These are phyloP conservation scores for Autographa pulchrina DNA, from an alignment of 2,888 invertebrate species.

Conservation along the genomic window DNA sequence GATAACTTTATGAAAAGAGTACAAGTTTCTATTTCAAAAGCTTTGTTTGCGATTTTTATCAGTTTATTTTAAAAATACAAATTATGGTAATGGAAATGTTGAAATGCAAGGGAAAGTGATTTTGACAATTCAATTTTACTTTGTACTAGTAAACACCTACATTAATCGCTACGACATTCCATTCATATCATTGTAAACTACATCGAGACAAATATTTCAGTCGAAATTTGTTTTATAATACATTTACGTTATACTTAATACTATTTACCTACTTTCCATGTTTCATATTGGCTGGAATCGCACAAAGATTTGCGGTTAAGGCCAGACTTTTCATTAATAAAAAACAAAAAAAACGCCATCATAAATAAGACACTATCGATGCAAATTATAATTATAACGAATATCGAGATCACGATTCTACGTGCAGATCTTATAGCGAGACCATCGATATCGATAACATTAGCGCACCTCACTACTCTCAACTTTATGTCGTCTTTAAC, in stretches of 20 bases:
- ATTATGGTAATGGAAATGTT: slow-evolving; percentile 48
- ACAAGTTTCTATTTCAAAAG: slow-evolving; percentile 45
- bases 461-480: slow-evolving; percentile 65
- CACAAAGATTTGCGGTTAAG: slow-evolving; percentile 81
- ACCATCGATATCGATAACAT: slow-evolving; percentile 67
- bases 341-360: slow-evolving; percentile 60
- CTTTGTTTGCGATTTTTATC: slow-evolving; percentile 33
- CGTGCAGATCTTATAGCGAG: slow-evolving; percentile 72
- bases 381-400: slow-evolving; percentile 70
- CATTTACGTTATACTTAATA: slow-evolving; percentile 79
- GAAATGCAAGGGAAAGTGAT: slow-evolving; percentile 56
- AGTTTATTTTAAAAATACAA: slow-evolving; percentile 48
- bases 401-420: slow-evolving; percentile 70
- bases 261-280: slow-evolving; percentile 73
- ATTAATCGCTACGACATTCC: slow-evolving; percentile 79
- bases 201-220: slow-evolving; percentile 87
- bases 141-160: slow-evolving; percentile 89
- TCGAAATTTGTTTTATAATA: slow-evolving; percentile 86
- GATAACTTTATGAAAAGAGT: slow-evolving; percentile 44
- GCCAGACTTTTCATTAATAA: slow-evolving; percentile 72
- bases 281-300: slow-evolving; percentile 85
- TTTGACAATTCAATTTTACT: slow-evolving; percentile 70
- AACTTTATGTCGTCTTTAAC: slow-evolving; percentile 34
- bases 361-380: slow-evolving; percentile 74
- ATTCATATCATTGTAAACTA: slow-evolving; percentile 86